phyloP scores from a whole-genome alignment of 2,888 invertebrate genomes.

The Molanna angustata region DNA sequence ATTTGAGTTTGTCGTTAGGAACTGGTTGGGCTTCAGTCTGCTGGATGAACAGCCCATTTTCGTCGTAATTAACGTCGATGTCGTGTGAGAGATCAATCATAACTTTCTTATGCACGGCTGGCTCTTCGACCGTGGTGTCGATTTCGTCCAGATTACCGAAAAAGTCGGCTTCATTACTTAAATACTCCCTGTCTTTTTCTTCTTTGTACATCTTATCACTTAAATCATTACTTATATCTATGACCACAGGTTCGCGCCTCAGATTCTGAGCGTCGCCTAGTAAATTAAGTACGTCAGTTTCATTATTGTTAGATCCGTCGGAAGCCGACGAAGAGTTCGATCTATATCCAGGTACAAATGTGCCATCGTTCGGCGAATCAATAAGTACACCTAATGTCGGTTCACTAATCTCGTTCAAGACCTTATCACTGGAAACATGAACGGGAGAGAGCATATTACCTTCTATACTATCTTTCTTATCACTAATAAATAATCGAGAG shows the following conservation, averaged over 20 bases:
- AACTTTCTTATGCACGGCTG: background rate
- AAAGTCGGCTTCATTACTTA: slow-evolving; percentile 12
- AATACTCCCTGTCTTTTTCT: slow-evolving; percentile 8
- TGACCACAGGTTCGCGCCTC: slow-evolving; percentile 9
- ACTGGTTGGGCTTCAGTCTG: background rate
- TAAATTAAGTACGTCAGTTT: slow-evolving; percentile 6
- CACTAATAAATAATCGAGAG: background rate
- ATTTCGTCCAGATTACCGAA: slow-evolving; percentile 15
- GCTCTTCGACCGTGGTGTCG: background rate
- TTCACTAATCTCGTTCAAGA: no score
- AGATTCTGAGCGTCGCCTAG: slow-evolving; percentile 1
- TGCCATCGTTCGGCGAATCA: no score
- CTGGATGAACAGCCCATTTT: slow-evolving; percentile 11
- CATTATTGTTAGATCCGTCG: background rate
- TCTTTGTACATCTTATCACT: slow-evolving; percentile 3
- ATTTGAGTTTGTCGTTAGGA: slow-evolving; percentile 8
- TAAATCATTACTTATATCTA: slow-evolving; percentile 9
- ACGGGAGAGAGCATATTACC: no score
- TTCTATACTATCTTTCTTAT: background rate
- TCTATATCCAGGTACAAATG: no score
- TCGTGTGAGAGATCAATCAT: slow-evolving; percentile 47
- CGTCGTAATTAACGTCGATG: slow-evolving; percentile 43
- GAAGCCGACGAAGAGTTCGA: no score
- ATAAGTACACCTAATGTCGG: no score
- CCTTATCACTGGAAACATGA: no score